Conservation (phyloP, 2,797 vertebrate species). For the Ibycter americanus region DNA sequence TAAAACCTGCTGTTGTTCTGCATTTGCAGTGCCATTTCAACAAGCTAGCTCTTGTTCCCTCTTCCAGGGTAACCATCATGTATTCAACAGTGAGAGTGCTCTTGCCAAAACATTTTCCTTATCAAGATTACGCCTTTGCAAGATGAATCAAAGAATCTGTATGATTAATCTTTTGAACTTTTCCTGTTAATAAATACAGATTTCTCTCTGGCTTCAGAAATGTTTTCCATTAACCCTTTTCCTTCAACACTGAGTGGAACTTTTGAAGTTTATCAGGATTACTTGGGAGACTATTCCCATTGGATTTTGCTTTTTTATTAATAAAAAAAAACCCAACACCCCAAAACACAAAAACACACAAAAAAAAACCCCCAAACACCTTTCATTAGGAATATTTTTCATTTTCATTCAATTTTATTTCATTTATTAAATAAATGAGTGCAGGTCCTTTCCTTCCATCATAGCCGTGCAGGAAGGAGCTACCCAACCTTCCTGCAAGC, state of each 20-base stretch:
- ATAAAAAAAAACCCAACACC: neutral
- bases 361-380: rapidly evolving
- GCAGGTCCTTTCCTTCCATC: neutral
- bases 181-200: neutral
- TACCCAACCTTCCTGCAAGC: neutral
- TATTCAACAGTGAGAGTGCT: neutral
- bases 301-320: neutral
- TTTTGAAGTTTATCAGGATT: neutral
- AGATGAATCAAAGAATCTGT: neutral
- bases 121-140: neutral
- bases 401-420: neutral
- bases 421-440: neutral
- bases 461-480: neutral
- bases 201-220: neutral
- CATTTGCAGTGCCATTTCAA: neutral
- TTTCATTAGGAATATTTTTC: neutral
- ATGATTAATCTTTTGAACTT: neutral
- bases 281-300: neutral
- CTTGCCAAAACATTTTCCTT: neutral
- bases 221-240: neutral
- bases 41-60: neutral
- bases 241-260: neutral
- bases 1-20: conserved; percentile 32
- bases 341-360: neutral
- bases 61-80: neutral